phyloP scores from a whole-genome alignment of 1,140 invertebrate species.

The Drosophila nasuta region DNA sequence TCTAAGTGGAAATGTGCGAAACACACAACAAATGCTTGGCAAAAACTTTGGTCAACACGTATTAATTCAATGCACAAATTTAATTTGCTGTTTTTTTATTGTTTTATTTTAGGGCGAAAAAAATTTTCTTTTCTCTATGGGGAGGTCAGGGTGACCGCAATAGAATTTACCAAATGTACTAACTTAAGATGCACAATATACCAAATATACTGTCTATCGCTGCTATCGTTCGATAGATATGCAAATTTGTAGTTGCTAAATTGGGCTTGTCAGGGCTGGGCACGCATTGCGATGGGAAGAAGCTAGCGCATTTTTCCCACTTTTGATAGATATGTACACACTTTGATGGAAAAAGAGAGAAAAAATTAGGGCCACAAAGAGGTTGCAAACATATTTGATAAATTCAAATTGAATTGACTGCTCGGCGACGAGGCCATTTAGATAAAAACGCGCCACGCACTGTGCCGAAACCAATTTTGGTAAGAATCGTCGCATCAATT shows the following conservation, averaged over 20 bases:
- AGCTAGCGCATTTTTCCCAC: constrained; percentile 36
- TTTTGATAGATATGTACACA: constrained; percentile 45
- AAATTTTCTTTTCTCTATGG: constrained; percentile 55
- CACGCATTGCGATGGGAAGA: constrained; percentile 27
- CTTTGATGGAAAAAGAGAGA: constrained; percentile 67
- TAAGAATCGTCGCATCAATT: constrained; percentile 47
- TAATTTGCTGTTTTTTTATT: constrained; percentile 27
- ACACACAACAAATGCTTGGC: constrained; percentile 1
- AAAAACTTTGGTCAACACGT: constrained; percentile 10
- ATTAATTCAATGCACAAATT: constrained; percentile 38
- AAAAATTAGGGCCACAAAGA: constrained; percentile 81
- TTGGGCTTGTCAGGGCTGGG: constrained; percentile 49
- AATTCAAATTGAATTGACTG: constrained; percentile 65
- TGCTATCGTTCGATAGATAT: constrained; percentile 16
- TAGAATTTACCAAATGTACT: neutral
- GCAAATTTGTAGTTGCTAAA: constrained; percentile 6
- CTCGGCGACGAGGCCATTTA: constrained; percentile 47
- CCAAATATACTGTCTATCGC: constrained; percentile 1
- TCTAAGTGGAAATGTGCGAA: constrained; percentile 1
- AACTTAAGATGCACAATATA: neutral
- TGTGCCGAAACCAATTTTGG: constrained; percentile 43
- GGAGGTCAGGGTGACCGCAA: constrained; percentile 12
- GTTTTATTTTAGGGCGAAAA: constrained; percentile 8
- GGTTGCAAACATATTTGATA: constrained; percentile 74
- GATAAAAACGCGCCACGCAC: constrained; percentile 48